Evolutionary conservation across 1,140 invertebrate species (phyloP).

Genomic region (Cheumatopsyche charites): DNA sequence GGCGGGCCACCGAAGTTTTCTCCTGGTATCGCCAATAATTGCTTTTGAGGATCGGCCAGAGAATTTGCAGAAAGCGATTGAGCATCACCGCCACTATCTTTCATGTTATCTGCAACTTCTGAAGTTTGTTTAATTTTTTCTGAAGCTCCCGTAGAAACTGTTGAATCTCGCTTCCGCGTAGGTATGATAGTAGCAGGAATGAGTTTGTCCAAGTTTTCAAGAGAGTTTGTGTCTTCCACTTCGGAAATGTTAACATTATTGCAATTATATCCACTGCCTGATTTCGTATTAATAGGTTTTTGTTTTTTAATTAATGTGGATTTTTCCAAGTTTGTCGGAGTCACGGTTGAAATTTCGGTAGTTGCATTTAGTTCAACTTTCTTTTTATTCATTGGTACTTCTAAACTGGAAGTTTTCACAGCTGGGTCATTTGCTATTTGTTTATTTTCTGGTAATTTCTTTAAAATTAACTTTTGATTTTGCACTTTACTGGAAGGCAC

Average conservation of each 20-base stretch:
- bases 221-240: slow-evolving; percentile 50
- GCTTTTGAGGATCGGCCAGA: slow-evolving; percentile 56
- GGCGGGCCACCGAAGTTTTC: slow-evolving; percentile 69
- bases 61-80: slow-evolving; percentile 42
- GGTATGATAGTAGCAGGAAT: slow-evolving; percentile 57
- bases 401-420: background rate
- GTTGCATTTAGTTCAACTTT: slow-evolving; percentile 51
- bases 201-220: slow-evolving; percentile 55
- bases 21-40: slow-evolving; percentile 71
- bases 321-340: slow-evolving; percentile 39
- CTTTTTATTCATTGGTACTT: slow-evolving; percentile 24
- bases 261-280: slow-evolving; percentile 33
- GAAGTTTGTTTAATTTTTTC: background rate
- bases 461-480: slow-evolving; percentile 54
- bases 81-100: background rate
- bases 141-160: background rate
- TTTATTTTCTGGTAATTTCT: slow-evolving; percentile 53
- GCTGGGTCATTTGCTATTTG: background rate
- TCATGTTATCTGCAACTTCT: background rate
- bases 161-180: slow-evolving; percentile 54
- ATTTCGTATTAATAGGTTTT: slow-evolving; percentile 28
- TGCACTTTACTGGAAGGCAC: slow-evolving; percentile 30
- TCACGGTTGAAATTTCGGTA: slow-evolving; percentile 13
- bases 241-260: slow-evolving; percentile 50
- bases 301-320: background rate